Conservation (phyloP, 2,797 vertebrate species). For the Gallinago solitaria region DNA sequence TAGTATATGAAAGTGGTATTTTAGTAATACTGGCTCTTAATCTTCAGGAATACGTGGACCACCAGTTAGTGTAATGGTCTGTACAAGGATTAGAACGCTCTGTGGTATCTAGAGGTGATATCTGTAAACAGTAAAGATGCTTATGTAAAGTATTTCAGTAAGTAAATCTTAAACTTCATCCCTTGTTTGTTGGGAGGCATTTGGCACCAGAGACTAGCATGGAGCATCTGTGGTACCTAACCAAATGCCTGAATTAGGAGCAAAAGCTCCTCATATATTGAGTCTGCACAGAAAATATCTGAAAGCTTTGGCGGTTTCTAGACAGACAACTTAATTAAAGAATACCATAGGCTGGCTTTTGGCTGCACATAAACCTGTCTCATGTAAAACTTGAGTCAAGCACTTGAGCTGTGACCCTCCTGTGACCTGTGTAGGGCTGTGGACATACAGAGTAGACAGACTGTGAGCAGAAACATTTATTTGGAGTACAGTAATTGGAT, state of each 20-base stretch:
- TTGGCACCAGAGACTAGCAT: not conserved
- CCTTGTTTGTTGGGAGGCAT: not conserved
- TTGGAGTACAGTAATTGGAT: not conserved
- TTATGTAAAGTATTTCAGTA: not conserved
- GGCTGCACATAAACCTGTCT: not conserved
- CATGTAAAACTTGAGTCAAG: not conserved
- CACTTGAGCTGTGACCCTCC: not conserved
- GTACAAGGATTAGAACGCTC: not conserved
- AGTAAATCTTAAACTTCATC: not conserved
- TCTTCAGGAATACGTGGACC: not conserved
- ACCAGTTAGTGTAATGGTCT: not conserved
- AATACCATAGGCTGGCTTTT: not conserved
- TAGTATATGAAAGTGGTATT: not conserved
- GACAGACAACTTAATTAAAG: not conserved
- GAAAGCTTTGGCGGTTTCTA: not conserved
- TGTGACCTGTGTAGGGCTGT: not conserved
- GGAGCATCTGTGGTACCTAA: not conserved
- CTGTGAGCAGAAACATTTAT: not conserved
- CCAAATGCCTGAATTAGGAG: not conserved
- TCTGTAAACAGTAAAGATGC: not conserved
- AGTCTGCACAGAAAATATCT: not conserved
- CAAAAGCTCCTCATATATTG: not conserved
- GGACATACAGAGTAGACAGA: not conserved
- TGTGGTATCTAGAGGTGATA: not conserved
- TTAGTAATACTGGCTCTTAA: not conserved